Conservation (phyloP, 2,113 vertebrate genomes). For the Callorhinus ursinus region DNA sequence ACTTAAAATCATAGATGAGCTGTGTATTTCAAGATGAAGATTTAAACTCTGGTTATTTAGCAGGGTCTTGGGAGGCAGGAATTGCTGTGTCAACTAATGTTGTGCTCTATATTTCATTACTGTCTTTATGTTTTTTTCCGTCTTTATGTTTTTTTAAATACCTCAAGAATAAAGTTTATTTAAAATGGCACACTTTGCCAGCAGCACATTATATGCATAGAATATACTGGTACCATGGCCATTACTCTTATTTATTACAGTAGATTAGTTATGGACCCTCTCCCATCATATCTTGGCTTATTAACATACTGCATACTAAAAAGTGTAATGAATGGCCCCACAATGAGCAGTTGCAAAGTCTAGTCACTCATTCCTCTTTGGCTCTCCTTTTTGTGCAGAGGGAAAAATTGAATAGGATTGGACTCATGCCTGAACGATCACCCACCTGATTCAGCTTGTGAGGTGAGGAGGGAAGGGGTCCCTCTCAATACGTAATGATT, state of each 20-base stretch:
- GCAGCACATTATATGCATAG: slow-evolving; percentile 17
- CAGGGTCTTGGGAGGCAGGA: slow-evolving; percentile 56
- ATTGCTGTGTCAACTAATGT: slow-evolving; percentile 62
- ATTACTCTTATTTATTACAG: slow-evolving; percentile 49
- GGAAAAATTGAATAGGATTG: neutral
- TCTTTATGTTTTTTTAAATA: slow-evolving; percentile 75
- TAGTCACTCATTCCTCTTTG: slow-evolving; percentile 28
- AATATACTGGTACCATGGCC: neutral
- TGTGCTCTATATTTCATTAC: slow-evolving; percentile 71
- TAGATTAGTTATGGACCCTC: slow-evolving; percentile 59
- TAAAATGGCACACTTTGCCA: slow-evolving; percentile 68
- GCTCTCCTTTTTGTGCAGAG: neutral
- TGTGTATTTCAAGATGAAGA: slow-evolving; percentile 66
- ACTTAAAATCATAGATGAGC: slow-evolving; percentile 68
- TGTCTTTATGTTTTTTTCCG: slow-evolving; percentile 66
- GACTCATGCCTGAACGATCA: neutral
- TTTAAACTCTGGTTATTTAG: slow-evolving; percentile 65
- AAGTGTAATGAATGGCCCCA: neutral
- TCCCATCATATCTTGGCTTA: slow-evolving; percentile 44
- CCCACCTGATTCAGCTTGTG: neutral
- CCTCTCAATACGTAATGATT: neutral
- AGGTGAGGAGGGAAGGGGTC: neutral
- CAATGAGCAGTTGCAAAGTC: slow-evolving; percentile 41
- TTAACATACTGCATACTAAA: slow-evolving; percentile 61
- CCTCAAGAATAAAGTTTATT: slow-evolving; percentile 73